Conservation (phyloP, 2,888 invertebrate genomes). For the Epirrhoe alternata region DNA sequence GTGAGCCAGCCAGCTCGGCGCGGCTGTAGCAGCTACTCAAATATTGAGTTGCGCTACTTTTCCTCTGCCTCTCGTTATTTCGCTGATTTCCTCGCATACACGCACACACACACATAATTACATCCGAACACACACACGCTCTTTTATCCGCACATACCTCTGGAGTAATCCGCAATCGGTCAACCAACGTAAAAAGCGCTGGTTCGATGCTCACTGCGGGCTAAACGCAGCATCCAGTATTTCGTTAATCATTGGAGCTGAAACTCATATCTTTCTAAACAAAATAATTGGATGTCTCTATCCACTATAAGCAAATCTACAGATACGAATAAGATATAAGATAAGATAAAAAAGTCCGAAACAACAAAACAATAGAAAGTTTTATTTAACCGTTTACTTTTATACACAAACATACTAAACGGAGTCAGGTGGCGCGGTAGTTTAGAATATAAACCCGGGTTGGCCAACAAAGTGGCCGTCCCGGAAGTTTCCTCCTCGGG, state of each 20-base stretch:
- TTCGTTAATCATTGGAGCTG: no score
- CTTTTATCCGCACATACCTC: not conserved
- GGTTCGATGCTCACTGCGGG: no score
- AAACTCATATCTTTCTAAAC: no score
- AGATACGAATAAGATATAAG: no score
- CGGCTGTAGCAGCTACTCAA: constrained; percentile 12
- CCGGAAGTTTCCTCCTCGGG: not conserved
- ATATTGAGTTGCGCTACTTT: constrained; percentile 18
- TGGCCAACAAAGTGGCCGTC: not conserved
- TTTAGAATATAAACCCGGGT: not conserved
- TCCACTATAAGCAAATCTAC: no score
- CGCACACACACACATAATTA: not conserved
- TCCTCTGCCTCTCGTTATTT: constrained; percentile 8
- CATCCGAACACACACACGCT: not conserved
- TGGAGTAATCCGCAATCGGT: not conserved
- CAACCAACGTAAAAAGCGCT: no score
- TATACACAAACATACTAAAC: not conserved
- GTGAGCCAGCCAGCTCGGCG: not conserved
- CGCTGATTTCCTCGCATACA: constrained; percentile 12
- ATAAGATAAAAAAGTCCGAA: no score
- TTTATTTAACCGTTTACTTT: no score
- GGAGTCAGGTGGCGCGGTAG: not conserved
- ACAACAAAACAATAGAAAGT: no score
- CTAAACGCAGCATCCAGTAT: no score
- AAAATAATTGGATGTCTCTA: no score